Conservation (phyloP, 2,113 vertebrate genomes). For the Malurus melanocephalus region DNA sequence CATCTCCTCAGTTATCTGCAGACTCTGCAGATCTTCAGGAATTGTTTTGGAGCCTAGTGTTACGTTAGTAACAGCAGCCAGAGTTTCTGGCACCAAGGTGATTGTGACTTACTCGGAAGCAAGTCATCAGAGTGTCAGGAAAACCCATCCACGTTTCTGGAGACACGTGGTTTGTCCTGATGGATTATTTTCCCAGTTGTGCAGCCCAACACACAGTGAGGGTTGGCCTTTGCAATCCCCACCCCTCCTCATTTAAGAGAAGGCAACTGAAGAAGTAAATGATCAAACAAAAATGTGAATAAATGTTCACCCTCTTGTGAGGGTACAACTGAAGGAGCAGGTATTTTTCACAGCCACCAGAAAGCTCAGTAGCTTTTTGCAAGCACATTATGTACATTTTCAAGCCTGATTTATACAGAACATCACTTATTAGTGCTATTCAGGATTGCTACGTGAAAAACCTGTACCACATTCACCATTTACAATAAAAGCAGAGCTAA, state of each 20-base stretch:
- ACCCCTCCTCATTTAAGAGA: background rate
- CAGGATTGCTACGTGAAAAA: background rate
- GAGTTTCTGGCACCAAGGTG: background rate
- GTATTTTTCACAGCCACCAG: background rate
- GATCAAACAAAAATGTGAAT: background rate
- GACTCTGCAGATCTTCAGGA: background rate
- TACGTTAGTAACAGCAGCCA: background rate
- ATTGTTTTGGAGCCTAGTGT: background rate
- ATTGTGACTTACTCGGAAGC: background rate
- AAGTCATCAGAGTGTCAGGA: background rate
- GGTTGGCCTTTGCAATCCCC: background rate
- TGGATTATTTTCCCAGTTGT: background rate
- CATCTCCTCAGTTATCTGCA: background rate
- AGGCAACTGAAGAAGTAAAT: background rate
- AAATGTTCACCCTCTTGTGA: background rate
- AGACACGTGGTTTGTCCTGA: rapidly evolving
- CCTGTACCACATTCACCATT: background rate
- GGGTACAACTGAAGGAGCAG: background rate
- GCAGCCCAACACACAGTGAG: background rate
- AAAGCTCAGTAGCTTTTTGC: background rate
- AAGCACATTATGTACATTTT: background rate
- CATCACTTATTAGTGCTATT: background rate
- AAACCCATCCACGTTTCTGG: background rate
- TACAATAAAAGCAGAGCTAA: background rate
- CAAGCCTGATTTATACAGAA: background rate